Evolutionary conservation across 2,113 vertebrate genomes (phyloP), one percentile per base, ranked within the genome.

Genomic region (Aegotheles bennettii): DNA sequence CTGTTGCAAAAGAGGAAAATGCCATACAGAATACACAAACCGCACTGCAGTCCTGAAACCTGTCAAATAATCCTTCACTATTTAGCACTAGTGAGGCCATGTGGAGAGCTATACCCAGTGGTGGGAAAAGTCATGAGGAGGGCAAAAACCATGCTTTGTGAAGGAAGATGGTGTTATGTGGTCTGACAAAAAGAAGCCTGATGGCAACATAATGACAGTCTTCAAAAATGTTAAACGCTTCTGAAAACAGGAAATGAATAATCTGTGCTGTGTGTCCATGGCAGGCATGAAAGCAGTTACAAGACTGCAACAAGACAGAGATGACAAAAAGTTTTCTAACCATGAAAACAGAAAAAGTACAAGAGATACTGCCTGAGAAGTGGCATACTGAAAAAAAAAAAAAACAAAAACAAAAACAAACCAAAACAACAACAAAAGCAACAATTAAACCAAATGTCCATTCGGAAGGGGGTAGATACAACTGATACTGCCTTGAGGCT

Each of bases 191-290:
- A 23, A 33, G 53, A 26, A 50, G 15, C 7, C 54, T 73, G 36
- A 43, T 11, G 38, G 47, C 43, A 78, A 35, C 25, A 56, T 3
- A 15, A 35, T 4, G 24, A 15, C 5, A 36, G 38, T 5, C 1
- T 19, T 38, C 19, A 59, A 40, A 71, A 47, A 20, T 12, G 20
- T 31, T 54, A 51, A 60, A 71, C 28, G 57, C 51, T 65, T 43
- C 42, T 56, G 76, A 43, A 79, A 70, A 33, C 33, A 60, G 70
- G 85, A 79, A 53, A 16, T 23, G 10, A 36, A 13, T n/a, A 26
- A 28, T 47, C 60, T 16, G 4, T 16, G 61, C 25, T 51, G 3
- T 15, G 16, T 9, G 17, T 14, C 25, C 7, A 0, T 4, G 42
- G 13, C 5, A 73, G 60, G 29, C 17, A 35, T 23, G 47, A 47